Evolutionary conservation across 1,140 invertebrate genomes (phyloP).

Genomic region (Hycleus phaleratus): DNA sequence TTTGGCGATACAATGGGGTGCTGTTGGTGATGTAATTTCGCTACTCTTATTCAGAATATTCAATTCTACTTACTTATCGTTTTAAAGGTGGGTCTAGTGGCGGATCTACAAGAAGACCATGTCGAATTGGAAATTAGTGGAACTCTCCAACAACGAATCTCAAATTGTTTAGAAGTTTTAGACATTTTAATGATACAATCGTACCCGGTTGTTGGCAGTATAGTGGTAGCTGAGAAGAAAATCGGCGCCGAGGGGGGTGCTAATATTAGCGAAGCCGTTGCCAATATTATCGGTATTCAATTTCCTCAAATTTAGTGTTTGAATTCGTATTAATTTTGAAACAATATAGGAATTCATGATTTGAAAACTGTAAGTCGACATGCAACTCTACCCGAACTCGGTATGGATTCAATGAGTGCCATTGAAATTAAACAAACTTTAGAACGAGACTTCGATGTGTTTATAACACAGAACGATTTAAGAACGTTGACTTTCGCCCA

Average conservation of each 20-base stretch:
- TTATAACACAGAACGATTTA: conserved; percentile 54
- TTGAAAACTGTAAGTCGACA: conserved; percentile 47
- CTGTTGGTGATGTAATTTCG: conserved; percentile 42
- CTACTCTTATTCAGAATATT: too few relatives aligned
- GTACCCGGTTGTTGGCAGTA: conserved; percentile 62
- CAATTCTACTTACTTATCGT: too few relatives aligned
- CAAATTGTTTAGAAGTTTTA: conserved; percentile 61
- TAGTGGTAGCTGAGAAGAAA: conserved; percentile 67
- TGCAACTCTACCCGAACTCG: conserved; percentile 69
- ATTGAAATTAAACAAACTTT: conserved; percentile 69
- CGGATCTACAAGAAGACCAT: conserved; percentile 73
- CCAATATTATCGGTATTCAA: conserved; percentile 48
- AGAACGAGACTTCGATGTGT: conserved; percentile 58
- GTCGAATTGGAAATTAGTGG: conserved; percentile 67
- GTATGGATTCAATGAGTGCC: conserved; percentile 90
- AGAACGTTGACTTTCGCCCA: conserved; percentile 40
- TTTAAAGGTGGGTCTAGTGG: conserved; percentile 57
- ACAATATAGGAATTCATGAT: not conserved
- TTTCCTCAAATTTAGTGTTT: too few relatives aligned
- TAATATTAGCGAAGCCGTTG: conserved; percentile 52
- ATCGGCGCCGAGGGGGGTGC: conserved; percentile 39
- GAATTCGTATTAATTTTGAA: too few relatives aligned
- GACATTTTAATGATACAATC: conserved; percentile 60
- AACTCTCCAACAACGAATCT: conserved; percentile 76
- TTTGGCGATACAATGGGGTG: conserved; percentile 58